Base-by-base conservation (phyloP, 2,888 invertebrate species). In the Xanthorhoe designata region DNA sequence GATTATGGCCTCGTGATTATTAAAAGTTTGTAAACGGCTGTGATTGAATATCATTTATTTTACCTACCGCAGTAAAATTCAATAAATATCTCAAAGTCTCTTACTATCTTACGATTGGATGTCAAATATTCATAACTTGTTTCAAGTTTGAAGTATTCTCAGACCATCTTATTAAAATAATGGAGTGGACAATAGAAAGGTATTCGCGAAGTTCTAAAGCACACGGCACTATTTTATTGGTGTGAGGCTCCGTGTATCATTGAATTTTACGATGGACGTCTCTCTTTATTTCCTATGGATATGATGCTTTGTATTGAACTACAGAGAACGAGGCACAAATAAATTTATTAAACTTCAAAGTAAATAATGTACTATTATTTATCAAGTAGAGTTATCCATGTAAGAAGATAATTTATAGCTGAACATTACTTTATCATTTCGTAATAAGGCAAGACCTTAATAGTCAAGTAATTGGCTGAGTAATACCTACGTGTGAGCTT, bases 151-250 rank as follows among this genome's bases (percentile, higher is more conserved):
- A 35, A 58, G 54, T 29, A 63, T 38, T 17, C 52, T n/a, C 74
- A 52, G 66, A 66, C 68, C 65, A 54, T 54, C 51, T 59, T 68
- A 60, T 64, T 68, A 50, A 68, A 59, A 68, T 67, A 69, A 66
- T 66, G 61, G 62, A 64, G 64, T 71, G 64, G 64, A 67, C 69
- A 65, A 59, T 64, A 61, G 64, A 61, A 74, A 75, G 80, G 79
- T 77, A 76, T 82, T 83, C 82, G 82, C 81, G 84, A 84, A 84
- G 77, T 83, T 78, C 79, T 80, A 77, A 80, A 84, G 83, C 81
- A 83, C 82, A 85, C 85, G 75, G 79, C 81, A 86, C 88, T 85
- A 85, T 85, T 89, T 87, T 88, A 89, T 89, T 87, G 84, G 82
- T 78, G 79, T 80, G 81, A 79, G 83, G 81, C 79, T 76, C 80